Conservation (phyloP, 1,140 invertebrate genomes). For the Philotrypesis tridentata region DNA sequence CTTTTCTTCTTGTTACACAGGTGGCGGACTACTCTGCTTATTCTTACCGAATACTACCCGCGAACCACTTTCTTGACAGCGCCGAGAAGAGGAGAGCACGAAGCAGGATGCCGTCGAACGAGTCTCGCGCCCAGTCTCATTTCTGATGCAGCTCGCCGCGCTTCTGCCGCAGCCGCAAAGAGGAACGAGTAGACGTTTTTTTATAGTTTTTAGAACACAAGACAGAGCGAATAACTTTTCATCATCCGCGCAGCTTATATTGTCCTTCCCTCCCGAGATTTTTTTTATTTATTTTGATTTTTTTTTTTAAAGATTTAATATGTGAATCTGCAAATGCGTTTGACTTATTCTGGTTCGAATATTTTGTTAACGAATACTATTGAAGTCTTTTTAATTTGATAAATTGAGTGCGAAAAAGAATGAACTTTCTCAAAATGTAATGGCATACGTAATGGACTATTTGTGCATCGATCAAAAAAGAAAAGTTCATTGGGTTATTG, state of each 20-base stretch:
- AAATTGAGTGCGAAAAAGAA: constrained; percentile 10
- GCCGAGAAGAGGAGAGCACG: constrained; percentile 15
- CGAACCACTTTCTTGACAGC: constrained; percentile 83
- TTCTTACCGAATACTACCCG: constrained; percentile 90
- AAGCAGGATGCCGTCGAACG: constrained; percentile 30
- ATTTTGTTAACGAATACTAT: neutral
- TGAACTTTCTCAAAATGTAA: neutral
- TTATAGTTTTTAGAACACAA: constrained; percentile 36
- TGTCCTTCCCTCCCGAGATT: neutral
- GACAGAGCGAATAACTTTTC: constrained; percentile 25
- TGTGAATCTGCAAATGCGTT: neutral
- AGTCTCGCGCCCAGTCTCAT: constrained; percentile 6
- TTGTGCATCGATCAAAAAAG: neutral
- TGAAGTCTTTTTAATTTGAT: constrained; percentile 1
- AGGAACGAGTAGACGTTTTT: constrained; percentile 23
- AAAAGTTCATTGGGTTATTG: neutral
- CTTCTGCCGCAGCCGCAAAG: neutral
- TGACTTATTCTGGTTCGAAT: neutral
- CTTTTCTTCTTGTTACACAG: constrained; percentile 60
- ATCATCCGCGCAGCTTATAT: constrained; percentile 33
- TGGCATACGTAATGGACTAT: constrained; percentile 5
- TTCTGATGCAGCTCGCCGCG: neutral
- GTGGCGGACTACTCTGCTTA: constrained; percentile 87
- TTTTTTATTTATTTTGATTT: neutral
- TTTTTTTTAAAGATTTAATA: neutral